Conservation (phyloP, 2,797 vertebrate species). For the Scleropages formosus region DNA sequence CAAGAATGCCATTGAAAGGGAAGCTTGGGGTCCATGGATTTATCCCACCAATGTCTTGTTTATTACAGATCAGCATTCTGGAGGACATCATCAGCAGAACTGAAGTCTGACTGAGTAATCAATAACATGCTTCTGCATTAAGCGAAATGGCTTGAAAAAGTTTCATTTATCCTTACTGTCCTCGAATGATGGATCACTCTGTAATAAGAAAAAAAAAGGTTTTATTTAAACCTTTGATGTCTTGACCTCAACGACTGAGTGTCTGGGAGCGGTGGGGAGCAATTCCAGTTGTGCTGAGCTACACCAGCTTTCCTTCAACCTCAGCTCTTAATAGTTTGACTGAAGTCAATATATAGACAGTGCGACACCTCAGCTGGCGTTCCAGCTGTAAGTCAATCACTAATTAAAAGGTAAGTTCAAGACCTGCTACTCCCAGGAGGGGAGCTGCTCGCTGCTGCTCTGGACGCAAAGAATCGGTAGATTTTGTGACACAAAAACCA, state of each 20-base stretch:
- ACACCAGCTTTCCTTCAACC: no score
- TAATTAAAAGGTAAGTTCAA: conserved; percentile 1
- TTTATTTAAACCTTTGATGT: no score
- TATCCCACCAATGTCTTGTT: neutral
- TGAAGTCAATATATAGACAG: neutral
- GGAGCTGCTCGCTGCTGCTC: neutral
- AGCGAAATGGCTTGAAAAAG: conserved; percentile 23
- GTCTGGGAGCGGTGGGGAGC: no score
- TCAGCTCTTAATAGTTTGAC: no score
- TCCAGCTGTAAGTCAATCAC: conserved; percentile 6
- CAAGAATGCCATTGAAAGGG: neutral
- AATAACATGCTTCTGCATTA: conserved; percentile 2
- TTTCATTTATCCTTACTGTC: conserved; percentile 3
- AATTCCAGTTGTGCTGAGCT: no score
- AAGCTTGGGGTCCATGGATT: neutral
- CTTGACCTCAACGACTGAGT: no score
- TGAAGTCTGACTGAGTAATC: conserved; percentile 3
- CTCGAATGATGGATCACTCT: conserved; percentile 7
- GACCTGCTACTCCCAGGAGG: neutral
- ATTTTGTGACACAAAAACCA: neutral
- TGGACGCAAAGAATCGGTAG: neutral
- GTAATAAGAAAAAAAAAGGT: conserved; percentile 7
- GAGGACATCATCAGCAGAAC: neutral
- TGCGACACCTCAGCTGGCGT: neutral
- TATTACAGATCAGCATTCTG: neutral